Conservation (phyloP, 2,888 invertebrate genomes). For the Apodemia mormo region DNA sequence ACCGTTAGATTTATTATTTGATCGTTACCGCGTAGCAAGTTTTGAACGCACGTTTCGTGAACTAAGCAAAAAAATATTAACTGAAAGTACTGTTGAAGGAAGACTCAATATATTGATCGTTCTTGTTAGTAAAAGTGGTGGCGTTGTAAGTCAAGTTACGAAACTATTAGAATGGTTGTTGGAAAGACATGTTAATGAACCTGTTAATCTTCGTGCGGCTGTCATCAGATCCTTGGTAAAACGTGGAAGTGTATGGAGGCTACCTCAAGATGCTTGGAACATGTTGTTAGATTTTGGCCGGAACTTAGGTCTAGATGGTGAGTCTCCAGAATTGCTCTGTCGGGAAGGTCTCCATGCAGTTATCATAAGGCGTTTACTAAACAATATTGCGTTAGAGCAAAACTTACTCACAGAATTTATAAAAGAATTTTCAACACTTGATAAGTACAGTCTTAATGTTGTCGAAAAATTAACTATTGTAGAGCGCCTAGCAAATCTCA, state of each 20-base stretch:
- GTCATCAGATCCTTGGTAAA: slow-evolving; percentile 60
- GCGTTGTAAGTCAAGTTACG: slow-evolving; percentile 46
- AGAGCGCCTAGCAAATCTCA: slow-evolving; percentile 38
- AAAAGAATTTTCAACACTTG: slow-evolving; percentile 48
- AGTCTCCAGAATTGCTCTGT: slow-evolving; percentile 46
- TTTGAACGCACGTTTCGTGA: slow-evolving; percentile 55
- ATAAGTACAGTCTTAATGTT: slow-evolving; percentile 48
- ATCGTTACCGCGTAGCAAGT: slow-evolving; percentile 53
- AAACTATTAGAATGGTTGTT: slow-evolving; percentile 49
- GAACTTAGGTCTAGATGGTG: slow-evolving; percentile 59
- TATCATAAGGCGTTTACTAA: slow-evolving; percentile 51
- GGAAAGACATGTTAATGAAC: slow-evolving; percentile 53
- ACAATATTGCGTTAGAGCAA: slow-evolving; percentile 36
- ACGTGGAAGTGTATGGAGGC: slow-evolving; percentile 56
- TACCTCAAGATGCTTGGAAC: slow-evolving; percentile 51
- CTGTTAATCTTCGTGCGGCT: slow-evolving; percentile 54
- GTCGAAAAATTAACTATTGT: slow-evolving; percentile 45
- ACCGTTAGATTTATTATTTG: slow-evolving; percentile 53
- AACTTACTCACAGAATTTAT: slow-evolving; percentile 46
- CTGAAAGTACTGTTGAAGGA: slow-evolving; percentile 49
- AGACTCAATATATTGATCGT: slow-evolving; percentile 61
- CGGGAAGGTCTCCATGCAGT: slow-evolving; percentile 59
- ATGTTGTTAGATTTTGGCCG: slow-evolving; percentile 50
- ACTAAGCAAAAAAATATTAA: slow-evolving; percentile 47
- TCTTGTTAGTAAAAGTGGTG: slow-evolving; percentile 62